Percentiles rank a stretch among this genome's conserved stretches.
Conservation (phyloP, 1,140 invertebrate genomes). For the Coelopa frigida region DNA sequence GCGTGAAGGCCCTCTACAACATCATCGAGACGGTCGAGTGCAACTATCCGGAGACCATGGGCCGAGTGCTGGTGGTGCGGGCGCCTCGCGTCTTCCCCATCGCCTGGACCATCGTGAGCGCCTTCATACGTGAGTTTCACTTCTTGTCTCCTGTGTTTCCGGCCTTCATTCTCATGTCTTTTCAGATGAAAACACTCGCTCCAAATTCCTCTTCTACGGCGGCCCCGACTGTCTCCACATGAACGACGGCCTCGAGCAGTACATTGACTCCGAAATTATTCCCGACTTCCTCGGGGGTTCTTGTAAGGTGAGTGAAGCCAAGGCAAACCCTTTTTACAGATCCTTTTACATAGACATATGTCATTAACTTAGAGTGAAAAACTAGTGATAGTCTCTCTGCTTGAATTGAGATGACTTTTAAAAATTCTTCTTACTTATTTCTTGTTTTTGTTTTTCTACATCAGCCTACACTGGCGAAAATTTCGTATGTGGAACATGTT, state of each 20-base stretch:
- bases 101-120: constrained; percentile 92
- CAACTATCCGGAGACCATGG: constrained; percentile 96
- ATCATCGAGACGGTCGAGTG: constrained; percentile 94
- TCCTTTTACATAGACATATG: too few relatives aligned
- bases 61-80: constrained; percentile 75
- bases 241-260: constrained; percentile 73
- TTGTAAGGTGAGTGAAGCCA: constrained; percentile 61
- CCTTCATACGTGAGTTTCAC: constrained; percentile 72
- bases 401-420: too few relatives aligned
- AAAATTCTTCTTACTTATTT: neutral
- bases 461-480: constrained; percentile 21
- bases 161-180: constrained; percentile 15
- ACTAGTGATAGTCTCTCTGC: too few relatives aligned
- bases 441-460: constrained; percentile 4
- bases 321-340: too few relatives aligned
- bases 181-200: constrained; percentile 86
- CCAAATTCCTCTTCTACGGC: constrained; percentile 90
- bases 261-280: constrained; percentile 77
- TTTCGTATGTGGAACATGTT: constrained; percentile 39
- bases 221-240: constrained; percentile 76
- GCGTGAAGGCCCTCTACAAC: constrained; percentile 79
- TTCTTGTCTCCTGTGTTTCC: neutral
- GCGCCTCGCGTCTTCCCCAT: constrained; percentile 92
- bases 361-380: too few relatives aligned
- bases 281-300: constrained; percentile 88